Base-by-base conservation (phyloP, 2,888 invertebrate genomes). In the Elaeidobius kamerunicus region DNA sequence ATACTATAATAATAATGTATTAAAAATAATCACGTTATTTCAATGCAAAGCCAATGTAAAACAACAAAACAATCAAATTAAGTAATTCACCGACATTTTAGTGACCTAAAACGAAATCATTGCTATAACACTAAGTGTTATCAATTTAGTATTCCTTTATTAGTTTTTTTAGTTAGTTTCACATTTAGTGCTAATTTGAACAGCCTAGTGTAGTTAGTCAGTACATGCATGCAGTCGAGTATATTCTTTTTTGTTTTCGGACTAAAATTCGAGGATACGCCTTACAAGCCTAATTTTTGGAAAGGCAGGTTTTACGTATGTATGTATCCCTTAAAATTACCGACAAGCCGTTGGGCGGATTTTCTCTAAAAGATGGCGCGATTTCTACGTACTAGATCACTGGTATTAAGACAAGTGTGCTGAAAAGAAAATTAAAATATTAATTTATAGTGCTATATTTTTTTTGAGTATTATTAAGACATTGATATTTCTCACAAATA, bases 351-450 rank as follows among this genome's bases (percentile, higher is more conserved):
- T 23, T 45, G 44, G 44, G 44, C 44, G 44, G 44, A 45, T 12
- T 34, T 44, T 34, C 19, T 18, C 44, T 45, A n/a, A n/a, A 45
- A 17, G 44, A 35, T 45, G 44, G 44, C 44, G 35, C 23, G 20
- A 32, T 49, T 14, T 42, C 49, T 49, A 42, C 12, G 34, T 15
- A 35, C 49, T 41, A 49, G 32, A 35, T 41, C 41, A 49, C 40
- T 42, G 49, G 49, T 49, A 49, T 35, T 48, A 49, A 49, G 49
- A 41, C 49, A 49, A 17, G 15, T 41, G 15, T 49, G 23, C 49
- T 49, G 42, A 49, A 49, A 49, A 35, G n/a, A 20, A 40, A 16
- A 32, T 18, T 20, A 15, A 34, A 34, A 12, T 14, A 7, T 34
- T 12, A 12, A 14, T 12, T 34, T 34, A n/a, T n/a, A 34, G 11